Base-by-base conservation (phyloP, 2,888 invertebrate species). In the Timema podura region DNA sequence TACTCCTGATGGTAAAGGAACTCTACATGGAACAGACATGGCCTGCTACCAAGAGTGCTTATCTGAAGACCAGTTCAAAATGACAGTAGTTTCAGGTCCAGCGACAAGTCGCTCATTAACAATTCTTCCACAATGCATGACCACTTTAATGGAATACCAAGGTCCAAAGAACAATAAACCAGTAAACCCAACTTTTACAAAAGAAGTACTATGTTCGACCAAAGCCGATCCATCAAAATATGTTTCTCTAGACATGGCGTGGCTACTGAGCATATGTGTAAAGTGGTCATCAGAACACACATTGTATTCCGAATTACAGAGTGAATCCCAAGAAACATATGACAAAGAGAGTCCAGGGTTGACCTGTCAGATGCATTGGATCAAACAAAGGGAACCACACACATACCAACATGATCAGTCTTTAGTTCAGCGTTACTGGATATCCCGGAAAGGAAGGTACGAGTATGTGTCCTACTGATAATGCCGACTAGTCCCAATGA, bases 1-100 rank as follows among this genome's bases (percentile, higher is more conserved):
- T 49, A 72, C 70, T 13, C 68, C 70, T 10, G 64, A 72, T 51
- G 72, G 68, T 11, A 70, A 70, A 59, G 47, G 61, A 15, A 70
- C 72, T 30, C 59, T 68, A 16, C 72, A 70, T 65, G 68, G 64
- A n/a, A 72, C 70, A 64, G 72, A 15, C 11, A 65, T 72, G 59
- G 59, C 48, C 59, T 48, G 61, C 44, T 72, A 72, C 48, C 72
- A 72, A 68, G 65, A 67, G 64, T 47, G 57, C 47, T 51, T 66
- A 66, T 16, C 47, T 45, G 48, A 70, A 47, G 67, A 70, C 48
- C 49, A 70, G 47, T 10, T 30, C 15, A 44, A 48, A 11, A 51
- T 44, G 44, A 59, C 44, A 11, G 59, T 69, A 45, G 66, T n/a
- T n/a, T n/a, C n/a, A n/a, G n/a, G n/a, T n/a, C n/a, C n/a, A n/a